These are phyloP conservation scores for Melanotaenia pygmaea DNA, from an alignment of 2,797 vertebrate species.

Conservation along the genomic window DNA sequence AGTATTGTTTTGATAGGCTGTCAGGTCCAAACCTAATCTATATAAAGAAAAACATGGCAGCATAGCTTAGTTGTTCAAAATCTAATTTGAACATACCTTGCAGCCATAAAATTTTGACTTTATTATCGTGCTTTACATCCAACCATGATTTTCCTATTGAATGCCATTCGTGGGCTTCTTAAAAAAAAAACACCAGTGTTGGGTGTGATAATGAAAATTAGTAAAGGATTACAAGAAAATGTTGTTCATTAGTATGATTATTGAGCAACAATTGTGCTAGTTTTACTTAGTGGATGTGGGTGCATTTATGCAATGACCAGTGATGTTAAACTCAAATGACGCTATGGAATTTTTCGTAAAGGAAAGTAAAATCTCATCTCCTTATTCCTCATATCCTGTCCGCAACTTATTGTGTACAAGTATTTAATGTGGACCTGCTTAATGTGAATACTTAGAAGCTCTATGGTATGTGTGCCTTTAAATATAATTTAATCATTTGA, in stretches of 20 bases:
- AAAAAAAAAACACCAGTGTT: not conserved
- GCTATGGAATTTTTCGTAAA: not conserved
- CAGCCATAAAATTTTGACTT: not conserved
- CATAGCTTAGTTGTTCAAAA: not conserved
- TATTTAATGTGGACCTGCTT: not conserved
- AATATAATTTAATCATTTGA: not conserved
- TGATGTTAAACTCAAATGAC: not conserved
- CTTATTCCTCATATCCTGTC: not conserved
- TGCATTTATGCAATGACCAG: not conserved
- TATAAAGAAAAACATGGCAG: not conserved
- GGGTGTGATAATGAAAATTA: not conserved
- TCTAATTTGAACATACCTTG: not conserved
- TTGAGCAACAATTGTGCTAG: not conserved
- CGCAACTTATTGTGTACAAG: not conserved
- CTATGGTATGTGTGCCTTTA: not conserved
- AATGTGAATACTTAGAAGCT: not conserved
- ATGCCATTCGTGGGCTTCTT: not conserved
- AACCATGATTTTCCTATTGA: not conserved
- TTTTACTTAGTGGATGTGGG: not conserved
- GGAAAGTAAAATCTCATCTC: not conserved
- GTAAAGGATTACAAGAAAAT: not conserved
- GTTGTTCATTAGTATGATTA: not conserved
- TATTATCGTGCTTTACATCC: not conserved
- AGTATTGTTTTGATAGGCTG: too few relatives aligned
- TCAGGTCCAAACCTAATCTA: too few relatives aligned